Evolutionary conservation across 2,888 invertebrate genomes (phyloP).

Genomic region (Stenichneumon culpator): DNA sequence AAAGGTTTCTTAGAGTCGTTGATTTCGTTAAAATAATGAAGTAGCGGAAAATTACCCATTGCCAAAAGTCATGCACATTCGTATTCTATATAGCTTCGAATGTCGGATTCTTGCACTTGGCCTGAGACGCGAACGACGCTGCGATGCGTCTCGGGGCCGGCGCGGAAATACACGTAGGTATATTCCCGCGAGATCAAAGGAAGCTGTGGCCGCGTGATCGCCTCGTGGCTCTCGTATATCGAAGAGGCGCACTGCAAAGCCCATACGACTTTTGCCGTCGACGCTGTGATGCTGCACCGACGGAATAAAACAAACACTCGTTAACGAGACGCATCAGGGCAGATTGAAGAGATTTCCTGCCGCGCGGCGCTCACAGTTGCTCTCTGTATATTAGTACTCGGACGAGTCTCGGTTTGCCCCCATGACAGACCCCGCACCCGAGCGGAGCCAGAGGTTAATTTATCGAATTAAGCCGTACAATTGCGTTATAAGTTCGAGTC

Average conservation of each 20-base stretch:
- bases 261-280: slow-evolving; percentile 38
- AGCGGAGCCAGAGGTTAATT: slow-evolving; percentile 82
- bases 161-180: slow-evolving; percentile 56
- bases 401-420: slow-evolving; percentile 54
- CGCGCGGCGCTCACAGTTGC: slow-evolving; percentile 74
- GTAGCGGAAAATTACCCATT: neutral
- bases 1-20: no score
- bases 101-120: slow-evolving; percentile 1
- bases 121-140: neutral
- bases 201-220: slow-evolving; percentile 47
- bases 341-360: slow-evolving; percentile 85
- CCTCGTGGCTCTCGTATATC: slow-evolving; percentile 47
- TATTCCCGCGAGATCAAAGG: slow-evolving; percentile 63
- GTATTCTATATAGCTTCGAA: neutral
- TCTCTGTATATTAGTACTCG: slow-evolving; percentile 52
- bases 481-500: slow-evolving; percentile 82
- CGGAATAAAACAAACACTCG: slow-evolving; percentile 83
- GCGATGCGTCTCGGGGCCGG: slow-evolving; percentile 43
- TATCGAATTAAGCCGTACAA: slow-evolving; percentile 83
- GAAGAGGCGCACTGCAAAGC: slow-evolving; percentile 31
- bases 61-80: neutral
- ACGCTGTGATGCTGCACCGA: slow-evolving; percentile 62
- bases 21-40: neutral
- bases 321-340: slow-evolving; percentile 83
- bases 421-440: slow-evolving; percentile 70